A percentile compares a stretch with the other conserved stretches of the same genome.
These are phyloP conservation scores for Theocolax elegans DNA, from an alignment of 1,140 invertebrate genomes.

Conservation along the genomic window DNA sequence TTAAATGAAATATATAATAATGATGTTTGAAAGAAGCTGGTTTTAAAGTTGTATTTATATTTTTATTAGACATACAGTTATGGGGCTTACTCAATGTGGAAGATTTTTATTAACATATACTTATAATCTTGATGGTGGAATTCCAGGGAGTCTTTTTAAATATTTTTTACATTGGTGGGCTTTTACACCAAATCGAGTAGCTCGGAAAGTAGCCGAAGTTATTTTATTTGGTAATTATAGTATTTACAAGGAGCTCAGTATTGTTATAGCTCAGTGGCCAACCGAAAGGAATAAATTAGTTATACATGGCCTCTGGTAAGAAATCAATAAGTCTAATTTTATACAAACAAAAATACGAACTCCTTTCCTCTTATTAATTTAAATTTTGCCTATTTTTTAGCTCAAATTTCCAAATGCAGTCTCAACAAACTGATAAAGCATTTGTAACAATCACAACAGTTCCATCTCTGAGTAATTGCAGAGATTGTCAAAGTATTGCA, in stretches of 20 bases:
- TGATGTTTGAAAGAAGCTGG: background rate
- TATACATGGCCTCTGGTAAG: constrained; percentile 76
- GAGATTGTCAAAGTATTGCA: constrained; percentile 71
- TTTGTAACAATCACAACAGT: constrained; percentile 70
- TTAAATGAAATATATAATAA: background rate
- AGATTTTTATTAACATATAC: constrained; percentile 92
- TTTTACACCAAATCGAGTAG: constrained; percentile 72
- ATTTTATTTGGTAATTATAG: constrained; percentile 76
- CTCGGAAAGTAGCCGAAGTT: constrained; percentile 76
- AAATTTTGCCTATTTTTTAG: constrained; percentile 41
- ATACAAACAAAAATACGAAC: background rate
- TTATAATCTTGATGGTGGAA: constrained; percentile 70
- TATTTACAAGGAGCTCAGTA: constrained; percentile 72
- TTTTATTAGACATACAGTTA: constrained; percentile 80
- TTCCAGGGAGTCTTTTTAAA: constrained; percentile 62
- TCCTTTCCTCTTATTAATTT: constrained; percentile 15
- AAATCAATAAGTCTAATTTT: constrained; percentile 23
- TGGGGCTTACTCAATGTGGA: constrained; percentile 93
- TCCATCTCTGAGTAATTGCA: constrained; percentile 73
- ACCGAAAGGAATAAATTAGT: constrained; percentile 73
- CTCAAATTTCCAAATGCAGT: constrained; percentile 54
- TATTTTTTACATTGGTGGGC: constrained; percentile 80
- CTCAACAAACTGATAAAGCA: constrained; percentile 67
- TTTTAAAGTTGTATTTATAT: background rate
- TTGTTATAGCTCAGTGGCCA: constrained; percentile 79